Conservation (phyloP, 1,140 invertebrate genomes). For the Aphelenchoides fujianensis region DNA sequence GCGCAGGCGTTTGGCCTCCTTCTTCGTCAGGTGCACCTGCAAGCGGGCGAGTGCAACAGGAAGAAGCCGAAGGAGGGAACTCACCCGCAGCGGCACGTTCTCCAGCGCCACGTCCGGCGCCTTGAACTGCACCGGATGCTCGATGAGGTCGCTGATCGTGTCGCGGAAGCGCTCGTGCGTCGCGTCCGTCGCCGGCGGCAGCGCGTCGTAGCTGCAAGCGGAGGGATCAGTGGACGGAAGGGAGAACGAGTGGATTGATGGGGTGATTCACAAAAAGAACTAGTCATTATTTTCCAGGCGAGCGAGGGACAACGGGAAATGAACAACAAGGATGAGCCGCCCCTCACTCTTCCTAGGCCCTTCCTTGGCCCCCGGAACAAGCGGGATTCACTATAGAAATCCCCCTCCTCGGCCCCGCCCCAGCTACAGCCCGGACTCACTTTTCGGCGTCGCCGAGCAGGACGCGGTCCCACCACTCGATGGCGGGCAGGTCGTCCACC, state of each 20-base stretch:
- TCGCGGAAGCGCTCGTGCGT: conserved; percentile 45
- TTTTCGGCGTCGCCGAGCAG: conserved; percentile 71
- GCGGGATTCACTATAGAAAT: too few relatives aligned
- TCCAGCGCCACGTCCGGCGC: conserved; percentile 76
- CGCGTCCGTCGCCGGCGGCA: conserved; percentile 42
- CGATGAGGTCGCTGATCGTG: conserved; percentile 83
- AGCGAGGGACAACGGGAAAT: too few relatives aligned
- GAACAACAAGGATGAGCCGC: too few relatives aligned
- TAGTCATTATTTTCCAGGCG: too few relatives aligned
- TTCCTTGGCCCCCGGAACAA: too few relatives aligned
- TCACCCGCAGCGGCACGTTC: conserved; percentile 48
- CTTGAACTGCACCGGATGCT: conserved; percentile 92
- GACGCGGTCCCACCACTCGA: conserved; percentile 95
- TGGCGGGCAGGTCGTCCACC: conserved; percentile 71
- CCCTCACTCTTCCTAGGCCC: too few relatives aligned
- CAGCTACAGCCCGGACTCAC: conserved; percentile 63
- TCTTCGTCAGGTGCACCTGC: conserved; percentile 91
- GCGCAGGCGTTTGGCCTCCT: conserved; percentile 93
- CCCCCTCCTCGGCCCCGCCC: too few relatives aligned
- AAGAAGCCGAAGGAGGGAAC: conserved; percentile 30
- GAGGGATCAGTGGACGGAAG: neutral
- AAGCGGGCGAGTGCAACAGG: conserved; percentile 39
- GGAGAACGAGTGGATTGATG: too few relatives aligned
- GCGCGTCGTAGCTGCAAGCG: conserved; percentile 46
- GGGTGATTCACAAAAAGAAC: too few relatives aligned